phyloP scores from a whole-genome alignment of 2,888 invertebrate species.

The Macrostomum cliftonense region DNA sequence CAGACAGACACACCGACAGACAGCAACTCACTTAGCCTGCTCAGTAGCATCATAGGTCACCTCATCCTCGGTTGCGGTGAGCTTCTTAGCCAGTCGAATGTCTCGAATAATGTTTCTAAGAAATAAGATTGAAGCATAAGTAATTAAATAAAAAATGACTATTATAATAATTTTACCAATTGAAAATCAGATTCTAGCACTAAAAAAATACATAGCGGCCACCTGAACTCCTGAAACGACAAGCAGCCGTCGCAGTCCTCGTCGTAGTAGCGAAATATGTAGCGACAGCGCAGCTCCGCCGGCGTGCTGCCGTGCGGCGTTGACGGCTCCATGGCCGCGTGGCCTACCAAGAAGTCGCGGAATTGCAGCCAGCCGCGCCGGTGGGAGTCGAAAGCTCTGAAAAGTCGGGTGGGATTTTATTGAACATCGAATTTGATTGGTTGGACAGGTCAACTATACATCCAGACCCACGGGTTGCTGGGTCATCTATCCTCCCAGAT shows the following conservation, averaged over 20 bases:
- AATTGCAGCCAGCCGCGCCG: conserved; percentile 15
- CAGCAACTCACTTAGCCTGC: too few relatives aligned
- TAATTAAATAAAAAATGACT: too few relatives aligned
- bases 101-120: not conserved
- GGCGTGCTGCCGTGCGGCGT: conserved; percentile 49
- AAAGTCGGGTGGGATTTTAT: too few relatives aligned
- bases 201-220: too few relatives aligned
- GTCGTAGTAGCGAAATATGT: conserved; percentile 48
- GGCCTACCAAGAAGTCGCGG: conserved; percentile 42
- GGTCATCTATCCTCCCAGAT: too few relatives aligned
- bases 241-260: conserved; percentile 25
- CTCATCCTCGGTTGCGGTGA: not conserved
- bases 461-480: too few relatives aligned
- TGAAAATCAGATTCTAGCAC: too few relatives aligned
- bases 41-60: not conserved
- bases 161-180: too few relatives aligned
- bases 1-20: not conserved
- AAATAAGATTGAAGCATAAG: not conserved
- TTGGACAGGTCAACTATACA: too few relatives aligned
- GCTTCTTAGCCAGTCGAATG: not conserved
- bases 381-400: conserved; percentile 32
- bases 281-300: conserved; percentile 51
- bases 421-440: too few relatives aligned
- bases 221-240: conserved; percentile 46
- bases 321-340: conserved; percentile 48